These are phyloP conservation scores for Stegostoma tigrinum DNA, from an alignment of 2,113 vertebrate species.

Conservation along the genomic window DNA sequence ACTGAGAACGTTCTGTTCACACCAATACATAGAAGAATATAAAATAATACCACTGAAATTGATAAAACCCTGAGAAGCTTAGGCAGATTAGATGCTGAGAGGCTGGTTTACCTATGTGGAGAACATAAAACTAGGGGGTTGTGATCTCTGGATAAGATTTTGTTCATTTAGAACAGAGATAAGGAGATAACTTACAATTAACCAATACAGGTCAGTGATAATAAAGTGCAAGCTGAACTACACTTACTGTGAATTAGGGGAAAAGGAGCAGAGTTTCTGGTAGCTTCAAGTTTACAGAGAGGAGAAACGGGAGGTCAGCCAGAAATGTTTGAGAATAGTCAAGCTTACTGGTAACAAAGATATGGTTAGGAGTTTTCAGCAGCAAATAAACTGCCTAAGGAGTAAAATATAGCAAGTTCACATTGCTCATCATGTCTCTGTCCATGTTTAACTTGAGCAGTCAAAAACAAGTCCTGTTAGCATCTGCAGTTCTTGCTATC, in stretches of 20 bases:
- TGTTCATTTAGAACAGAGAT: background rate
- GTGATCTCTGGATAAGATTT: background rate
- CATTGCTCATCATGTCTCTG: background rate
- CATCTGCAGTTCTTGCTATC: too few relatives aligned
- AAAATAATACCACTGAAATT: too few relatives aligned
- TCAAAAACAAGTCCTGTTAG: background rate
- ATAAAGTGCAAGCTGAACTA: background rate
- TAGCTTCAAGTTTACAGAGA: background rate
- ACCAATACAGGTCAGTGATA: background rate
- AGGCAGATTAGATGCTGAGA: background rate
- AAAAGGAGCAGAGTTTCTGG: background rate
- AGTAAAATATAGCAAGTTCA: too few relatives aligned
- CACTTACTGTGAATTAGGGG: background rate
- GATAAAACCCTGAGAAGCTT: too few relatives aligned
- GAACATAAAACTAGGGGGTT: too few relatives aligned
- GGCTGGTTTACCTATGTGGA: background rate
- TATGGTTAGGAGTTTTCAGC: too few relatives aligned
- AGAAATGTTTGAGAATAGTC: too few relatives aligned
- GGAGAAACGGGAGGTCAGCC: too few relatives aligned
- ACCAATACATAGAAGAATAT: too few relatives aligned
- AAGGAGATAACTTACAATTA: background rate
- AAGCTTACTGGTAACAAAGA: too few relatives aligned
- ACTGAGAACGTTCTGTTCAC: too few relatives aligned
- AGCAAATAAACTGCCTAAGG: too few relatives aligned
- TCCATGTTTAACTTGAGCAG: background rate